Percentiles rank a stretch among this genome's conserved stretches.
These are phyloP conservation scores for Ploceus nigricollis DNA, from an alignment of 2,113 vertebrate genomes.

Conservation along the genomic window DNA sequence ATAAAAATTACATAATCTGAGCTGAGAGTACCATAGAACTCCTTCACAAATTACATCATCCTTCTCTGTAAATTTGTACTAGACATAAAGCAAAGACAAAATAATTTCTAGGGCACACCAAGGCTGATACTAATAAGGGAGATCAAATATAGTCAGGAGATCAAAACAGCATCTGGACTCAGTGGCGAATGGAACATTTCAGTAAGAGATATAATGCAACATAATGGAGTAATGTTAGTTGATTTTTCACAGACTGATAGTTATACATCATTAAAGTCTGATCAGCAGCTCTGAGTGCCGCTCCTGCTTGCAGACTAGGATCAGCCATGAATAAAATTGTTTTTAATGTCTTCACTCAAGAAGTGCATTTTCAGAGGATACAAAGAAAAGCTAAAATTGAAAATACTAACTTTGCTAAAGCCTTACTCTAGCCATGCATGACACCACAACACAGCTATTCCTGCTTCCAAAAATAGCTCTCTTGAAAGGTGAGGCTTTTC, in stretches of 20 bases:
- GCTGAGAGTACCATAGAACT: background rate
- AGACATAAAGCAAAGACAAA: constrained; percentile 1
- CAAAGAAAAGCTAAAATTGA: background rate
- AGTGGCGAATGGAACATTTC: constrained; percentile 19
- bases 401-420: background rate
- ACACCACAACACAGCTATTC: background rate
- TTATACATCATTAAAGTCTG: background rate
- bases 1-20: background rate
- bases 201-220: background rate
- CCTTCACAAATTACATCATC: background rate
- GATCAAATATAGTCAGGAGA: background rate
- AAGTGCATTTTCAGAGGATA: background rate
- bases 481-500: background rate
- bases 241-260: constrained; percentile 6
- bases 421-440: background rate
- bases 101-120: background rate
- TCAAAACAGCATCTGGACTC: constrained; percentile 12
- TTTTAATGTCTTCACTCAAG: background rate
- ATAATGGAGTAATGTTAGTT: background rate
- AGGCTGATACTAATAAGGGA: background rate
- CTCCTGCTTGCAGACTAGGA: background rate
- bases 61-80: background rate
- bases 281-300: background rate
- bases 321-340: background rate
- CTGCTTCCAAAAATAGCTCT: background rate